Base-by-base conservation (phyloP, 1,140 invertebrate species). In the Leptonema lineaticorne region DNA sequence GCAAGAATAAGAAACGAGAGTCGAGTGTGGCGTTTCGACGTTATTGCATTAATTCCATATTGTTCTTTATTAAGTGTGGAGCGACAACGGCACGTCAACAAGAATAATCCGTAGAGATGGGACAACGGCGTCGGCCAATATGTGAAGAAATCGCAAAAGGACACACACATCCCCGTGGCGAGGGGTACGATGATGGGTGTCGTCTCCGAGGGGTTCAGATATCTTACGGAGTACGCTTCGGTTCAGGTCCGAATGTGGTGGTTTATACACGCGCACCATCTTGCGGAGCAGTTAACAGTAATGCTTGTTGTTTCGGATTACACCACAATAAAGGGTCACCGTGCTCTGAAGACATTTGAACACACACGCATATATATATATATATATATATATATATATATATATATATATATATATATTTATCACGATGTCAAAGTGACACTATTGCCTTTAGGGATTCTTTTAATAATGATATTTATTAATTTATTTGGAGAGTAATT, bases 231-330 rank as follows among this genome's bases (percentile, higher is more conserved):
- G 24, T 18, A n/a, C 11, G 14, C 28, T 14, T 22, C 57, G n/a
- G 48, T 20, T 59, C 30, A 59, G 28, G 28, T 37, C 30, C 57
- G 28, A 41, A 59, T 59, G 57, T 18, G 33, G 33, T 22, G 57
- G 57, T 33, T 33, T 59, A 59, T 59, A 27, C 57, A 33, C 14
- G 57, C 57, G 71, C 71, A 69, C 64, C 71, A 72, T 72, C 71
- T 72, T 72, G 71, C 26, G 68, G 41, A 50, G 68, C 65, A 69
- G 71, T 72, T 72, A 72, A 68, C 65, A 58, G 59, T 72, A 72
- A 72, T 72, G 71, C 60, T 60, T 72, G 71, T 72, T 72, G 71
- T 72, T 72, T 48, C 41, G 59, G 67, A 65, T 69, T 72, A 57
- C 66, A 37, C 63, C 67, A 67, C 70, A 53, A 69, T 58, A 64